Conservation (phyloP, 2,888 invertebrate genomes). For the Polia nebulosa region DNA sequence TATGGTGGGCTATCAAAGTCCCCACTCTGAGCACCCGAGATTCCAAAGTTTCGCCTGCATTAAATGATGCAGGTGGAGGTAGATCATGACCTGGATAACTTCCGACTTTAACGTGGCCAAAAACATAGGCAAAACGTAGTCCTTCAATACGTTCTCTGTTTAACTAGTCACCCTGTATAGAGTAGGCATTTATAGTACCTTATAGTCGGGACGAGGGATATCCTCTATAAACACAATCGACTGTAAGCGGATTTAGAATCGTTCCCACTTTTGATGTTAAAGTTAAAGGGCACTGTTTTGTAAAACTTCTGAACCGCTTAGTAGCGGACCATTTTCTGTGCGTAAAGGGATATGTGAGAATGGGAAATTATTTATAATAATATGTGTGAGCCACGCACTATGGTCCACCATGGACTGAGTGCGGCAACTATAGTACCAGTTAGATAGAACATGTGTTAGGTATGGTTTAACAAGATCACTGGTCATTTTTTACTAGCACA, state of each 20-base stretch:
- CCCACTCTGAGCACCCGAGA: too few relatives aligned
- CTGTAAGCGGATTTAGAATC: slow-evolving; percentile 33
- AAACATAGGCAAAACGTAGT: not conserved
- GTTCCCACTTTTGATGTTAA: slow-evolving; percentile 10
- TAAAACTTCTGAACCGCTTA: slow-evolving; percentile 15
- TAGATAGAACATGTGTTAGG: not conserved
- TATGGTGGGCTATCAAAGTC: too few relatives aligned
- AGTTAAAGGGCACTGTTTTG: slow-evolving; percentile 16
- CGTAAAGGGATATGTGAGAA: not conserved
- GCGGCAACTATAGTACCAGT: too few relatives aligned
- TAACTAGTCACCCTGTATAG: not conserved
- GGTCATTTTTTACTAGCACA: too few relatives aligned
- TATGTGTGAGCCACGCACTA: too few relatives aligned
- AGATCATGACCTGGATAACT: too few relatives aligned
- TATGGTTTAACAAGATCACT: not conserved
- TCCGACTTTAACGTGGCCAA: not conserved
- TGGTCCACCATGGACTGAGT: too few relatives aligned
- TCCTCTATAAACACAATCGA: slow-evolving; percentile 25
- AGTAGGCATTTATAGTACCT: not conserved
- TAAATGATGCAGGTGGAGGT: too few relatives aligned
- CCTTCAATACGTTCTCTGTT: not conserved
- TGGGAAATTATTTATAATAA: slow-evolving; percentile 1
- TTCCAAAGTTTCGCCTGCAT: too few relatives aligned
- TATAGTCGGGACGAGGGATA: slow-evolving; percentile 24
- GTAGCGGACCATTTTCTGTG: slow-evolving; percentile 11